A percentile compares a stretch with the other conserved stretches of the same genome.
These are phyloP conservation scores for Volucella bombylans DNA, from an alignment of 2,888 invertebrate species.

Conservation along the genomic window DNA sequence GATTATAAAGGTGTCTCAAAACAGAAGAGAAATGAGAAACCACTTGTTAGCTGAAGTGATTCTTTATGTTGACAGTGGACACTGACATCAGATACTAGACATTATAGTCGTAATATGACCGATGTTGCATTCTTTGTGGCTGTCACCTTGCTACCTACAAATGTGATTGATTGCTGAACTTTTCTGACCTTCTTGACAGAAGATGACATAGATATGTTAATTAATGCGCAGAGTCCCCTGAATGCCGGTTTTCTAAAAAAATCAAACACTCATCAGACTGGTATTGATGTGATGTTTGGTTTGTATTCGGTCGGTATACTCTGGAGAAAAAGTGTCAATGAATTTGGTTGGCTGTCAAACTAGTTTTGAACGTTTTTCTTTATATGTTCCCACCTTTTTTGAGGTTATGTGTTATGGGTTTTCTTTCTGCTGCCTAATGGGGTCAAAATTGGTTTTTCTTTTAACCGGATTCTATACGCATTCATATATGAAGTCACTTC, in stretches of 20 bases:
- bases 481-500: not conserved
- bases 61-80: constrained; percentile 10
- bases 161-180: constrained; percentile 34
- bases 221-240: not conserved
- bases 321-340: constrained; percentile 23
- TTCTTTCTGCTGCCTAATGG: constrained; percentile 14
- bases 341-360: constrained; percentile 13
- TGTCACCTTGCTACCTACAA: constrained; percentile 8
- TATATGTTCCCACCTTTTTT: constrained; percentile 25
- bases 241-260: not conserved
- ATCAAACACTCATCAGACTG: constrained; percentile 5
- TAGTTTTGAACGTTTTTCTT: constrained; percentile 37
- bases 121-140: constrained; percentile 14
- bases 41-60: constrained; percentile 32
- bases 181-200: constrained; percentile 28
- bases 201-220: constrained; percentile 8
- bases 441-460: constrained; percentile 24
- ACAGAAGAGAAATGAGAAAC: constrained; percentile 21
- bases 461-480: constrained; percentile 25
- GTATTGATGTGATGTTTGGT: not conserved
- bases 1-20: constrained; percentile 6
- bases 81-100: not conserved
- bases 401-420: constrained; percentile 7
- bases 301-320: not conserved
- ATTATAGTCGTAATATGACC: not conserved